These are phyloP conservation scores for Lypha dubia DNA, from an alignment of 2,888 invertebrate genomes.

Conservation along the genomic window DNA sequence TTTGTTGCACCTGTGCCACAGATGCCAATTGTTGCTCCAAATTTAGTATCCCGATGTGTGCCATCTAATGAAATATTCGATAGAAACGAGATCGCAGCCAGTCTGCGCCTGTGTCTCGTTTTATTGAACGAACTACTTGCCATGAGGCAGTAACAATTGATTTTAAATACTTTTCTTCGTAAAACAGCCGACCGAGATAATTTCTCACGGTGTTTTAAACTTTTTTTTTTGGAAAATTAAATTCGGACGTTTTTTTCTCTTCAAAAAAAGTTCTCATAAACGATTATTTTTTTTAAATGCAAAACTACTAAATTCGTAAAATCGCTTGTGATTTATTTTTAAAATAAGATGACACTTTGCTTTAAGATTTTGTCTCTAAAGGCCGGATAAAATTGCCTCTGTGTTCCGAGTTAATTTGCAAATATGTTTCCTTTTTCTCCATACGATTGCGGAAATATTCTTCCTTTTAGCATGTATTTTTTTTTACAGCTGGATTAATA, in stretches of 20 bases:
- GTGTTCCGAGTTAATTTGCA: not conserved
- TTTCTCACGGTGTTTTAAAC: conserved; percentile 52
- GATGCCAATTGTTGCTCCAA: conserved; percentile 84
- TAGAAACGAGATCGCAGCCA: conserved; percentile 96
- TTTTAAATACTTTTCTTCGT: conserved; percentile 54
- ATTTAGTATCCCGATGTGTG: conserved; percentile 89
- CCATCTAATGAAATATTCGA: conserved; percentile 98
- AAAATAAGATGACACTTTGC: not conserved
- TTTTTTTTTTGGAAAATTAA: not conserved
- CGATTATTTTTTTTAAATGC: not conserved
- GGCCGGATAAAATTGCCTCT: too few relatives aligned
- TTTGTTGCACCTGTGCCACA: conserved; percentile 76
- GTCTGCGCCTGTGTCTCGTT: conserved; percentile 91
- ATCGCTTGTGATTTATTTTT: not conserved
- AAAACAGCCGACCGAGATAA: conserved; percentile 60
- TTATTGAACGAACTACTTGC: conserved; percentile 83
- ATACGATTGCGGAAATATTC: conserved; percentile 7
- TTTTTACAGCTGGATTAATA: conserved; percentile 1
- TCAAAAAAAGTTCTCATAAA: conserved; percentile 21
- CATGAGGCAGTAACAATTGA: conserved; percentile 81
- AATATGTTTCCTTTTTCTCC: not conserved
- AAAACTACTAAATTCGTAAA: not conserved
- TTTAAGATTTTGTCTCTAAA: not conserved
- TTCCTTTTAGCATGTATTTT: conserved; percentile 11
- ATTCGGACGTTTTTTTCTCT: conserved; percentile 18